Evolutionary conservation across 2,888 invertebrate genomes (phyloP).

Genomic region (Iselma pallidipennis): DNA sequence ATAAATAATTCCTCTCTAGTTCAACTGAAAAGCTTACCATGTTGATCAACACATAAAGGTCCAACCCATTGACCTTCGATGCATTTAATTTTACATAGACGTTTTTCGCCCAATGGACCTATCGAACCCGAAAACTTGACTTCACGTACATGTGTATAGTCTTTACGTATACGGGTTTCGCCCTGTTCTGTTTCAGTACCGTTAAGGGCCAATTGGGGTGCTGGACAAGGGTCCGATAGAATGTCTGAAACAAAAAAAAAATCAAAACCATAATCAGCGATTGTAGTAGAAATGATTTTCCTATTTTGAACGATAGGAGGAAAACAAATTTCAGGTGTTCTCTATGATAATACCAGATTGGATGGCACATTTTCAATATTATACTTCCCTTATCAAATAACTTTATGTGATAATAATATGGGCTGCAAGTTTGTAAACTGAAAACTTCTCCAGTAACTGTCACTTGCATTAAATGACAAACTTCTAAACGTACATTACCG

Average conservation of each 20-base stretch:
- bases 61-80: conserved; percentile 85
- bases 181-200: conserved; percentile 54
- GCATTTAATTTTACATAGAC: conserved; percentile 83
- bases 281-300: conserved; percentile 4
- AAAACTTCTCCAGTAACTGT: conserved; percentile 7
- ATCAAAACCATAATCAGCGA: neutral
- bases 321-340: conserved; percentile 17
- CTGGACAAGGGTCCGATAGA: conserved; percentile 53
- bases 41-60: conserved; percentile 75
- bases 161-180: conserved; percentile 49
- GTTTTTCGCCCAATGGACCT: conserved; percentile 71
- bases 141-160: conserved; percentile 57
- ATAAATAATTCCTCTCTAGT: neutral
- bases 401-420: conserved; percentile 2
- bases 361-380: conserved; percentile 9
- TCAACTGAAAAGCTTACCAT: conserved; percentile 60
- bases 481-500: conserved; percentile 5
- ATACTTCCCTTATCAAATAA: conserved; percentile 8
- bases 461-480: conserved; percentile 17
- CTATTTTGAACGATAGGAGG: neutral
- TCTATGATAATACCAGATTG: conserved; percentile 2
- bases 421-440: conserved; percentile 12
- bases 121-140: conserved; percentile 79
- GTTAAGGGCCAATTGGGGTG: conserved; percentile 55
- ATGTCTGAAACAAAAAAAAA: conserved; percentile 40